These are phyloP conservation scores for Hetaerina titia DNA, from an alignment of 2,888 invertebrate genomes.

Conservation along the genomic window DNA sequence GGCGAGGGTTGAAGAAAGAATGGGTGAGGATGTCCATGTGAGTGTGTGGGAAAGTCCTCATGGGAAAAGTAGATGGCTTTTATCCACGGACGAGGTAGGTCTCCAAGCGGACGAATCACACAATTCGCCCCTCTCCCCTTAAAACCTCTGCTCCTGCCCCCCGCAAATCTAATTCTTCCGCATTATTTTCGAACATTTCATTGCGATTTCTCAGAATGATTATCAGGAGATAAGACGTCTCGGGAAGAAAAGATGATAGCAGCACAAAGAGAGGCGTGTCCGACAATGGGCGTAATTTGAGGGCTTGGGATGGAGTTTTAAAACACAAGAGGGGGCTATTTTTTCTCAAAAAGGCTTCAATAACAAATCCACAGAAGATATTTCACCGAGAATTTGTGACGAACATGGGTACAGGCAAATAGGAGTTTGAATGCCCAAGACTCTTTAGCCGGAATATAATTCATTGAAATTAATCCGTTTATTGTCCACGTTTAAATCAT, in stretches of 20 bases:
- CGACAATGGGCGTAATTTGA: background rate
- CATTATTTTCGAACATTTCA: constrained; percentile 43
- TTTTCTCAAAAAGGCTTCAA: background rate
- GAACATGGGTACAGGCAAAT: no score
- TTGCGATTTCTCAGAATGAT: constrained; percentile 4
- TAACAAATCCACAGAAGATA: no score
- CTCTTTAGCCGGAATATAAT: no score
- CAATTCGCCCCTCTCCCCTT: background rate
- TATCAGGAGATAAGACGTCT: background rate
- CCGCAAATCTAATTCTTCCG: background rate
- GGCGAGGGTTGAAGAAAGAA: constrained; percentile 13
- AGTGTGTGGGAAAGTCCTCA: background rate
- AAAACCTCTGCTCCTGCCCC: background rate
- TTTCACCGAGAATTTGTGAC: no score
- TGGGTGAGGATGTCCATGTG: background rate
- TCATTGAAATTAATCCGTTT: no score
- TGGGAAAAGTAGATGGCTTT: constrained; percentile 33
- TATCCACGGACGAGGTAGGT: background rate
- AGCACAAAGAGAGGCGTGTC: background rate
- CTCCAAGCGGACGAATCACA: background rate
- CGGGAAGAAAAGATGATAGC: background rate
- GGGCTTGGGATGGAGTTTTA: background rate
- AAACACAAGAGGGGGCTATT: background rate
- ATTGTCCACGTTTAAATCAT: no score
- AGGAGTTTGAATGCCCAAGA: no score